A percentile compares a stretch with the other conserved stretches of the same genome.
phyloP scores from a whole-genome alignment of 2,888 invertebrate species.

The Cinara cedri region DNA sequence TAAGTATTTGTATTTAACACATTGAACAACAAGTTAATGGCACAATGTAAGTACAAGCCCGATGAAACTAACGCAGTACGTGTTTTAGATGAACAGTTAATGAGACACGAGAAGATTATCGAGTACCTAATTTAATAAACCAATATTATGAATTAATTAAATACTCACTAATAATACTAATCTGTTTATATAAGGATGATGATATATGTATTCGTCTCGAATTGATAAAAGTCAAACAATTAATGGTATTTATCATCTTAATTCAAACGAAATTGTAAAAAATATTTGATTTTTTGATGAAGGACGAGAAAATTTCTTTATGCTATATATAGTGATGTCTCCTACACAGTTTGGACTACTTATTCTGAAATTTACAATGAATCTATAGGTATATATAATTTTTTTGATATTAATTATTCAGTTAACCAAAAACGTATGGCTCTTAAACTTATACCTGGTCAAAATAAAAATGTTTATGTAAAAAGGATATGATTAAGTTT shows the following conservation, averaged over 20 bases:
- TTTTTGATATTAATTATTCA: slow-evolving; percentile 69
- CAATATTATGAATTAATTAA: background rate
- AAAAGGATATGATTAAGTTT: slow-evolving; percentile 66
- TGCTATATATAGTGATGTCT: slow-evolving; percentile 51
- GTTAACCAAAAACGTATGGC: slow-evolving; percentile 62
- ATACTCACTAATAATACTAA: too few species aligned
- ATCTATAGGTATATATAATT: slow-evolving; percentile 81
- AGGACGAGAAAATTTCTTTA: slow-evolving; percentile 17
- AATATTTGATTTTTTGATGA: slow-evolving; percentile 43
- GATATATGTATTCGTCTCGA: slow-evolving; percentile 1
- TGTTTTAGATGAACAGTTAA: slow-evolving; percentile 58
- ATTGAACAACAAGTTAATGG: slow-evolving; percentile 49
- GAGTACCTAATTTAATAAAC: slow-evolving; percentile 34
- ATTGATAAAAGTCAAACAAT: slow-evolving; percentile 26
- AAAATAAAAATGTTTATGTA: slow-evolving; percentile 66
- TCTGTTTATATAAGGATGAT: slow-evolving; percentile 1
- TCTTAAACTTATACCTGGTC: slow-evolving; percentile 70
- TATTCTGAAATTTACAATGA: slow-evolving; percentile 93
- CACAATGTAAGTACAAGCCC: slow-evolving; percentile 63
- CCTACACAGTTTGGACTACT: slow-evolving; percentile 78
- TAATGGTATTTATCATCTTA: slow-evolving; percentile 13
- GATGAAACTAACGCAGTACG: slow-evolving; percentile 59
- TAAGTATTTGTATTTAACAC: slow-evolving; percentile 62
- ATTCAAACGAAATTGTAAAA: background rate
- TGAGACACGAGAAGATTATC: slow-evolving; percentile 56